Evolutionary conservation across 2,113 vertebrate species (phyloP).

Genomic region (Diphyllodes magnificus): DNA sequence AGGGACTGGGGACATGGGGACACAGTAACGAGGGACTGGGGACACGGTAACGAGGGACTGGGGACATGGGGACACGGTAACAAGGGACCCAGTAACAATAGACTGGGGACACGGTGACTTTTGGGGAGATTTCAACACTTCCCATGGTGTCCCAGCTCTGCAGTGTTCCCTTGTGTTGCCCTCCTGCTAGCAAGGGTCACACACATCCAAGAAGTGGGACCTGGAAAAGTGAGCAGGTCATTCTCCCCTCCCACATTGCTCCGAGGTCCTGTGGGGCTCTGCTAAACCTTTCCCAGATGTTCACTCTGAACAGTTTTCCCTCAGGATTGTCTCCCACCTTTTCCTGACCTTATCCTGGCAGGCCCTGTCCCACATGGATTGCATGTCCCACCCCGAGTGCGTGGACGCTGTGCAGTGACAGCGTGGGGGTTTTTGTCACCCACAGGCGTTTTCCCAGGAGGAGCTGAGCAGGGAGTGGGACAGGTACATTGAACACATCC

Average conservation of each 20-base stretch:
- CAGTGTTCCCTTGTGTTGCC: not conserved
- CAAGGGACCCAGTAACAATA: fast-evolving
- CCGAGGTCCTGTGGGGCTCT: fast-evolving
- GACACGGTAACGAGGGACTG: not conserved
- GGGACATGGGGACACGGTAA: not conserved
- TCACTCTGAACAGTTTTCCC: not conserved
- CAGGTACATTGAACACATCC: constrained; percentile 77
- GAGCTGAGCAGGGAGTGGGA: constrained; percentile 78
- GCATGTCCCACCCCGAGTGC: fast-evolving
- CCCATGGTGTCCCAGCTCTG: not conserved
- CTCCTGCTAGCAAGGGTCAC: not conserved
- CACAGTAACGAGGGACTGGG: fast-evolving
- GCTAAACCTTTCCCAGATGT: not conserved
- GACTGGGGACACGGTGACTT: fast-evolving
- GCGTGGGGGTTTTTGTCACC: not conserved
- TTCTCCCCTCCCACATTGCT: not conserved
- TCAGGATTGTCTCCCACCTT: fast-evolving
- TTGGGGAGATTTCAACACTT: not conserved
- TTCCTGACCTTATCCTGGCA: not conserved
- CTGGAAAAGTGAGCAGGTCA: not conserved
- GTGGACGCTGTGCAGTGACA: not conserved
- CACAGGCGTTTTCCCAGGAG: constrained; percentile 63
- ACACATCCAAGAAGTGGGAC: too few relatives aligned
- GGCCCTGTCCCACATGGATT: fast-evolving
- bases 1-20: not conserved